Base-by-base conservation (phyloP, 2,888 invertebrate species). In the Euzophera pinguis region DNA sequence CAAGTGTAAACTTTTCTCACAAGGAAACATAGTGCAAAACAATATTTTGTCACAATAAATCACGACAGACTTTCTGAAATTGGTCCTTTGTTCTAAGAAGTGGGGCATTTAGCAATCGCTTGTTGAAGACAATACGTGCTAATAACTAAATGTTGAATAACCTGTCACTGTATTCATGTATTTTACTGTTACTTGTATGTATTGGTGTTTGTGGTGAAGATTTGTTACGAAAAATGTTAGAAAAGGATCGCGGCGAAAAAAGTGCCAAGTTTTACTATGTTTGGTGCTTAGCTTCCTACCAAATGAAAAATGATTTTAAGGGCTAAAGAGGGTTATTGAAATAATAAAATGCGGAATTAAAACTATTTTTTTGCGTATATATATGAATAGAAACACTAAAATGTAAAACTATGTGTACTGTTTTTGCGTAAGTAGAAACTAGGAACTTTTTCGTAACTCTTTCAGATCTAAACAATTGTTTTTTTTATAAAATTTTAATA, bases 81-180 rank as follows among this genome's bases (percentile, higher is more conserved):
- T 38, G 48, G 48, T 49, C 38, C 48, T 49, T 49, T 49, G 48
- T 49, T 49, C 48, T 49, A 38, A 34, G 38, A 48, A 49, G 48
- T 49, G 48, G 48, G 48, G 38, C 48, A 38, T 49, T 49, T 49
- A 29, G 48, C 48, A 38, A 49, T 38, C 37, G 38, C 14, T 17
- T 22, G 45, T 49, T 38, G 48, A 49, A 49, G 48, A 49, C 48
- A 49, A 49, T 49, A 49, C 22, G 38, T 38, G 48, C 38, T 38
- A 49, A 49, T 49, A 49, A 38, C 38, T 22, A 38, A 39, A 38
- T 17, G 38, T 49, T 38, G 48, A 29, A 27, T 38, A 49, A 49
- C 48, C 48, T 48, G 38, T 49, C 37, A 38, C 48, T 37, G 45
- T 13, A 14, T 16, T 45, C 45, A 14, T 45, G 32, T 45, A 35